Evolutionary conservation across 2,888 invertebrate genomes (phyloP), one percentile per base, ranked within the genome.

Genomic region (Pristionchus fissidentatus): DNA sequence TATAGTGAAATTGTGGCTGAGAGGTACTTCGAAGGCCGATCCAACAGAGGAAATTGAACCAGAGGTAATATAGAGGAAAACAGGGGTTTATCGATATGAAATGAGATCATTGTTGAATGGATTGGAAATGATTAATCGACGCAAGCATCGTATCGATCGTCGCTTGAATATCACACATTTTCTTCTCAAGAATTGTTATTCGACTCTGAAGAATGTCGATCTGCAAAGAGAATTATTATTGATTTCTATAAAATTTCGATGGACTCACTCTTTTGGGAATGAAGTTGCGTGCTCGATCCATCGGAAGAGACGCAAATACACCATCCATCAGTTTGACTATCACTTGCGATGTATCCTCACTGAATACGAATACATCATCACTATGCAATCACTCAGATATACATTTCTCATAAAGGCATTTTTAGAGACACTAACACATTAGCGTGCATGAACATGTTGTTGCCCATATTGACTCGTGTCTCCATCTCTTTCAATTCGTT

Each of bases 291-390:
- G 96, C 96, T 93, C 96, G 96, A 29, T 94, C 93, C 41, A 95
- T 90, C 10, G 94, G 94, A 88, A 96, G 95, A 91, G 96, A 95
- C 49, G 96, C 93, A 92, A 94, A 96, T 90, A 95, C 94, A 81
- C 95, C 95, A 88, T 95, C 94, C 0, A 96, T 96, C 85, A 96
- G 93, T 91, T 95, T 95, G 41, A 96, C 94, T 38, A 95, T 93
- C 80, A 96, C 94, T 62, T 93, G 94, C 0, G 95, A 94, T 0
- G 95, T 93, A 91, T 95, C 95, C 1, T 92, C 91, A n/a, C 92
- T 93, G 87, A 89, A 89, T 43, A 52, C 55, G 19, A 78, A 77
- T 35, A 4, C 62, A 62, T 79, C 77, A 80, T 41, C 55, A 75
- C 19, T 82, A 22, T 10, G 8, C 10, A 32, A 26, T 15, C 13